These are phyloP conservation scores for Acrocephalus kingi DNA, from an alignment of 2,113 vertebrate genomes.

Conservation along the genomic window DNA sequence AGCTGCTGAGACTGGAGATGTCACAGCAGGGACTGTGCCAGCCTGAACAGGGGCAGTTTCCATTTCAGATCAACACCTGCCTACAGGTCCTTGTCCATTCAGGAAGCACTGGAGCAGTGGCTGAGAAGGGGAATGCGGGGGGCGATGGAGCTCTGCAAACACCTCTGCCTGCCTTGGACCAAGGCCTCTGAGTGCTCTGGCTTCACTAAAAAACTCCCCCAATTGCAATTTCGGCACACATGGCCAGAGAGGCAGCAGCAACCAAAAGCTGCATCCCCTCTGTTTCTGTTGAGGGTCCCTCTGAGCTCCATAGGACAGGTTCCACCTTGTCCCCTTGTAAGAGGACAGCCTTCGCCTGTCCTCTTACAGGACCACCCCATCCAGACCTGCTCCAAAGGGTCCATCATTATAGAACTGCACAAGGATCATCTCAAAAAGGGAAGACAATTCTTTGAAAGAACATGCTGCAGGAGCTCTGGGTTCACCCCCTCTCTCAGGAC, in stretches of 20 bases:
- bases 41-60: not conserved
- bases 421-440: not conserved
- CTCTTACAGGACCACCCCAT: not conserved
- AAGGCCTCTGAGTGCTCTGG: rapidly evolving
- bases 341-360: not conserved
- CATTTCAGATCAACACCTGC: not conserved
- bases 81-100: not conserved
- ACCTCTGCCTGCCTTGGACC: not conserved
- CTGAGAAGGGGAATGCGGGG: not conserved
- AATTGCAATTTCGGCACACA: rapidly evolving
- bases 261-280: too few species aligned
- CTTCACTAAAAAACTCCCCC: not conserved
- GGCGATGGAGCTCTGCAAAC: not conserved
- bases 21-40: not conserved
- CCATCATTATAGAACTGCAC: not conserved
- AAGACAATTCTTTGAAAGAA: not conserved
- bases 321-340: not conserved
- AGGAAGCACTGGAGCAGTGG: not conserved
- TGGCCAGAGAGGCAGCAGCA: rapidly evolving
- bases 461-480: not conserved
- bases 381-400: not conserved
- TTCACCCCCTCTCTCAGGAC: not conserved
- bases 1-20: not conserved
- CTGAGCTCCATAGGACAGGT: not conserved
- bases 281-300: rapidly evolving